phyloP scores from a whole-genome alignment of 2,797 vertebrate genomes.

The Poeciliopsis presidionis region DNA sequence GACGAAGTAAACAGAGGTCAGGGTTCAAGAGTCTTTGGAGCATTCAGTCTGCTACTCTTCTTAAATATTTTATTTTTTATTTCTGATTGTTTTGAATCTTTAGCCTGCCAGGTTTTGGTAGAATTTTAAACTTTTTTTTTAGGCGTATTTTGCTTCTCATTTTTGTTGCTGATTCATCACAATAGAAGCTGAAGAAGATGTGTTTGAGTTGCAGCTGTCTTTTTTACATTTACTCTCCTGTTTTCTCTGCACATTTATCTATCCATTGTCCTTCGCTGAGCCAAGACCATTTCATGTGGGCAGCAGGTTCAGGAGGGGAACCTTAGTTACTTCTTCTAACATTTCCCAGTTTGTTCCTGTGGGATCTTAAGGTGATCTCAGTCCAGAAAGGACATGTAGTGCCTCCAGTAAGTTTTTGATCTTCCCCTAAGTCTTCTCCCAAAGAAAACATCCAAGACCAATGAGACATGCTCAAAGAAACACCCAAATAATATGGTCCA shows the following conservation, averaged over 20 bases:
- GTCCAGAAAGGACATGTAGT: not conserved
- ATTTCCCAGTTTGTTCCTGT: not conserved
- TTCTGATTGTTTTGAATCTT: constrained; percentile 51
- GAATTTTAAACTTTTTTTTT: constrained; percentile 48
- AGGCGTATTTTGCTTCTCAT: constrained; percentile 25
- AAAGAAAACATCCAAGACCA: not conserved
- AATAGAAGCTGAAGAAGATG: constrained; percentile 32
- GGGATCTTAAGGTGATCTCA: not conserved
- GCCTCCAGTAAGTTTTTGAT: not conserved
- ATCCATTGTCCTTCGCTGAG: not conserved
- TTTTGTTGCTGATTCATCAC: constrained; percentile 62
- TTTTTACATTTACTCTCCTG: constrained; percentile 45
- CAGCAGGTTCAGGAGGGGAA: not conserved
- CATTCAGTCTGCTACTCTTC: constrained; percentile 58
- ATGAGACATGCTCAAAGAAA: not conserved
- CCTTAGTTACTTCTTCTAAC: not conserved
- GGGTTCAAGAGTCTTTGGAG: constrained; percentile 69
- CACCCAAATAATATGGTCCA: not conserved
- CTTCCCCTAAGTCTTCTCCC: not conserved
- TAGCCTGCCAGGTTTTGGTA: constrained; percentile 51
- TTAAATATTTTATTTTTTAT: constrained; percentile 50
- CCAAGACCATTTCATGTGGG: not conserved
- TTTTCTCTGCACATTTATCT: constrained; percentile 46
- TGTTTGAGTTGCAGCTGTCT: constrained; percentile 41
- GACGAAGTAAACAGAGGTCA: constrained; percentile 71